Evolutionary conservation across 2,888 invertebrate genomes (phyloP), one percentile per base, ranked within the genome.

Genomic region (Ommatoiulus sabulosus): DNA sequence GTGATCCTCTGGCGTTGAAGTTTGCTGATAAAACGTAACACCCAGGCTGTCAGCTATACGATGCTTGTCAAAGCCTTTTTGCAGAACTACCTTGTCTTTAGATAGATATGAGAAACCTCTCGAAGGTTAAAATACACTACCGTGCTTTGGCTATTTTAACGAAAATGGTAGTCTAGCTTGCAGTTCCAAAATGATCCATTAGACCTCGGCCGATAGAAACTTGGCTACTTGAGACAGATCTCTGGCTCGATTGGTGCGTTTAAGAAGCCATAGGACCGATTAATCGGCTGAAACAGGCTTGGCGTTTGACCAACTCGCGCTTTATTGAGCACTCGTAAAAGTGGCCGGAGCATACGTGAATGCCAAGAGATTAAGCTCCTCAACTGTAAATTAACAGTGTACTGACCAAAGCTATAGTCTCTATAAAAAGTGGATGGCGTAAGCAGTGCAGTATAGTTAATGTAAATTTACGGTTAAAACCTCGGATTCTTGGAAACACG

Each of bases 151-250:
- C n/a, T 63, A 46, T 46, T 46, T 46, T 7, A 8, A 46, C 5
- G 46, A 46, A 63, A 63, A 63, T 63, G 63, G n/a, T 63, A 15
- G 2, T 5, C 52, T 52, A n/a, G n/a, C n/a, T 52, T 52, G 8
- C 52, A 52, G 52, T 52, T 20, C 63, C 3, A 7, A 20, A 63
- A 63, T 63, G 63, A 63, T 3, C 63, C 20, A 63, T 63, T 63
- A 63, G 3, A 3, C 7, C 63, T 63, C 4, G 63, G n/a, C n/a
- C 63, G 63, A 63, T 20, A 12, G 52, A 12, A 5, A 63, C 63
- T 63, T 63, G 17, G n/a, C 6, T 63, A 63, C 63, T 63, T 63
- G 63, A 63, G 63, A 63, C 63, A 63, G 63, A 63, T 63, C 63
- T 63, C 63, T n/a, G n/a, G 12, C 63, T 63, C 63, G 63, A 63